Evolutionary conservation across 1,140 invertebrate species (phyloP).

Genomic region (Anastatus disparis): DNA sequence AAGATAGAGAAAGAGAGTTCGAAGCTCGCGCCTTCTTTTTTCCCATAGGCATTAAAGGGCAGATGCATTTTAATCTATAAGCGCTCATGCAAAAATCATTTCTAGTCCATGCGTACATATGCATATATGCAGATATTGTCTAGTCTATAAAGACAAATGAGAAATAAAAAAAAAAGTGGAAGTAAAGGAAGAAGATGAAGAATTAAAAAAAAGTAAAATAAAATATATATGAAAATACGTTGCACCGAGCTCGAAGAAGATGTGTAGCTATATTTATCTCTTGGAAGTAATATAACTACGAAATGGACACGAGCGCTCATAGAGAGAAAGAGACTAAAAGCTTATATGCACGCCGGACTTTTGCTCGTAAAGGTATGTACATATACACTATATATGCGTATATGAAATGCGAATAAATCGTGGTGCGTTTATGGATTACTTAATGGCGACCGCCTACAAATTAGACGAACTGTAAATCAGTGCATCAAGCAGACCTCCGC

Average conservation of each 20-base stretch:
- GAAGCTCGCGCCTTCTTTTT: neutral
- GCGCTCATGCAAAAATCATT: no score
- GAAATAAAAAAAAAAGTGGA: neutral
- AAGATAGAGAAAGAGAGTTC: neutral
- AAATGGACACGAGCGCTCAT: conserved; percentile 49
- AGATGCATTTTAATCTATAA: no score
- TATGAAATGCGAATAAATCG: conserved; percentile 67
- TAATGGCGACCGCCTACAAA: conserved; percentile 67
- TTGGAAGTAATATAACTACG: conserved; percentile 44
- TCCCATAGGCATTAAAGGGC: conserved; percentile 35
- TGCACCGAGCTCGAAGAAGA: conserved; percentile 34
- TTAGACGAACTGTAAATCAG: conserved; percentile 67
- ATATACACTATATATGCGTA: no score
- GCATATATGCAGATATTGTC: neutral
- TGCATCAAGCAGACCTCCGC: conserved; percentile 62
- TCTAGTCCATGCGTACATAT: neutral
- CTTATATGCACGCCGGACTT: no score
- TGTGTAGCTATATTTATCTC: conserved; percentile 52
- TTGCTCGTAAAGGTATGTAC: conserved; percentile 60
- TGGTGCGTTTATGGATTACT: conserved; percentile 66
- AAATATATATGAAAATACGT: conserved; percentile 33
- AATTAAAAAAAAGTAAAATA: conserved; percentile 22
- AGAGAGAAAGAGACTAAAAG: conserved; percentile 34
- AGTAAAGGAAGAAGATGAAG: conserved; percentile 22
- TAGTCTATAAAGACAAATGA: neutral